These are phyloP conservation scores for Garrulus glandarius DNA, from an alignment of 2,797 vertebrate species.

Conservation along the genomic window DNA sequence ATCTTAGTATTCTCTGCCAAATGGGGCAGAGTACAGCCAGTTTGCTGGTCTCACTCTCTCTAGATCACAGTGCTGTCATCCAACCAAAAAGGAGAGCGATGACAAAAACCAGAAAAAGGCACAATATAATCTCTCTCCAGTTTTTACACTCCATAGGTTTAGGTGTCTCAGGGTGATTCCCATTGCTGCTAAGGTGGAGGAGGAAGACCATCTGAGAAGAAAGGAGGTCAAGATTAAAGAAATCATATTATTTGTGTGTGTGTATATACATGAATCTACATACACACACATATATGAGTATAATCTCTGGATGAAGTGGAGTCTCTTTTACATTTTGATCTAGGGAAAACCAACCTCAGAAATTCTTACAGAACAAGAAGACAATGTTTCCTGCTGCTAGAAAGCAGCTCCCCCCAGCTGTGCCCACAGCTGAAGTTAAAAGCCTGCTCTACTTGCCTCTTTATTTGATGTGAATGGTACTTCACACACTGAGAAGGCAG, in stretches of 20 bases:
- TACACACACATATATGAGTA: background rate
- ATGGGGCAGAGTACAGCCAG: conserved; percentile 37
- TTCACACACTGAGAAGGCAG: conserved; percentile 27
- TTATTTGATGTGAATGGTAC: conserved; percentile 39
- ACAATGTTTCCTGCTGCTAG: background rate
- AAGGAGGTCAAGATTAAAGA: conserved; percentile 1
- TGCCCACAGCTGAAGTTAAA: conserved; percentile 48
- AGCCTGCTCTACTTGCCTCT: conserved; percentile 34
- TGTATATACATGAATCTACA: background rate
- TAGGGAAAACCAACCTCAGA: conserved; percentile 37
- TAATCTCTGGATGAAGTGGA: background rate
- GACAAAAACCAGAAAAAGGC: conserved; percentile 37
- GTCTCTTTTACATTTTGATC: conserved; percentile 41
- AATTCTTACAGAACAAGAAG: conserved; percentile 48
- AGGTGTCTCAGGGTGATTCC: conserved; percentile 21
- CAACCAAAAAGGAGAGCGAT: conserved; percentile 39
- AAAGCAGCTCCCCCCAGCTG: background rate
- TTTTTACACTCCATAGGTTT: conserved; percentile 36
- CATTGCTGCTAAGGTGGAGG: background rate
- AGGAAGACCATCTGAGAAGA: background rate
- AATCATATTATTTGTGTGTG: background rate
- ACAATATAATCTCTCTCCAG: conserved; percentile 24
- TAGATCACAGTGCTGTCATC: conserved; percentile 42
- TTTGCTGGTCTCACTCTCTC: conserved; percentile 41
- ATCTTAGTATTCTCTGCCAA: conserved; percentile 45